Evolutionary conservation across 2,113 vertebrate species (phyloP).

Genomic region (Lanius ludovicianus): DNA sequence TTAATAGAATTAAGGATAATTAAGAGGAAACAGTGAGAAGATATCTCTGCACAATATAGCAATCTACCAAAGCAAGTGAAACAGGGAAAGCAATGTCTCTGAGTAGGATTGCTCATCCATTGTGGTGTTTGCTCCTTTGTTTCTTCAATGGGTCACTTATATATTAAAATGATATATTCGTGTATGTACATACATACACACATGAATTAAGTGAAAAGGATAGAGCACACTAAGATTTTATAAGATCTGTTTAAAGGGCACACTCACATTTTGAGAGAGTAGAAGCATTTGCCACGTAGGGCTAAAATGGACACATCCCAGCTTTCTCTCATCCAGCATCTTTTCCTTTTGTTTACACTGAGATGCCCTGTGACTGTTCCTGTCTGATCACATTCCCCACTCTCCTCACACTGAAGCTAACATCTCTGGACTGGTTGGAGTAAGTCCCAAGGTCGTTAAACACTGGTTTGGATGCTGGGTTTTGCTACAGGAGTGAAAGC

Average conservation of each 20-base stretch:
- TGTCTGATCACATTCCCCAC: background rate
- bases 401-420: background rate
- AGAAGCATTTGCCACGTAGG: background rate
- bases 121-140: background rate
- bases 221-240: background rate
- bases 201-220: background rate
- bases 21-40: slow-evolving; percentile 32
- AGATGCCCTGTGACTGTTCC: background rate
- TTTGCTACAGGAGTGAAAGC: background rate
- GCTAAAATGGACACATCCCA: background rate
- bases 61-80: background rate
- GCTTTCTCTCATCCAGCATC: background rate
- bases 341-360: background rate
- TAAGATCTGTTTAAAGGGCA: background rate
- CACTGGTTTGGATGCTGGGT: background rate
- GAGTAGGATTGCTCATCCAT: background rate
- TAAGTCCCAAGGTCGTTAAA: background rate
- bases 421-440: background rate
- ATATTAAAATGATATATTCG: background rate
- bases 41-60: background rate
- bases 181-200: background rate
- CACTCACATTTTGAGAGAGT: background rate
- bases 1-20: slow-evolving; percentile 59
- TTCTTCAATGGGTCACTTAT: background rate
- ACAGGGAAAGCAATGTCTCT: background rate